Evolutionary conservation across 2,797 vertebrate genomes (phyloP).

Genomic region (Spheniscus humboldti): DNA sequence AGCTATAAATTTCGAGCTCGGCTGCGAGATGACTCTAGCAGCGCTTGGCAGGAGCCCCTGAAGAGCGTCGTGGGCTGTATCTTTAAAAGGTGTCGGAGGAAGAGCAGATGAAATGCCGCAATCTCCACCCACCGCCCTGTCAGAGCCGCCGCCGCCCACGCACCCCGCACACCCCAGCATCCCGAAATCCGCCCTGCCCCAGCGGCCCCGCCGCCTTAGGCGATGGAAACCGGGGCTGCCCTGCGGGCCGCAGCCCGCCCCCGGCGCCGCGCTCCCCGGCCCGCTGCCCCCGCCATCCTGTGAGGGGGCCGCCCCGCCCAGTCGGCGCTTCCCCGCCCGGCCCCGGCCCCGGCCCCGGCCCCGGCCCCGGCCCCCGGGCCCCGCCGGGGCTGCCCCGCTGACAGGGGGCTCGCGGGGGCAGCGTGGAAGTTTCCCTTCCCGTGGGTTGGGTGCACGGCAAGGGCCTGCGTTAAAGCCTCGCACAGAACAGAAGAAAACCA

Average conservation of each 20-base stretch:
- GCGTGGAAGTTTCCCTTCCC: not conserved
- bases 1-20: not conserved
- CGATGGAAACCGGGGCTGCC: slow-evolving; percentile 75
- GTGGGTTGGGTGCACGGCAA: not conserved
- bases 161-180: slow-evolving; percentile 64
- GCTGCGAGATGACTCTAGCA: not conserved
- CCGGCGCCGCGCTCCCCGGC: slow-evolving; percentile 24
- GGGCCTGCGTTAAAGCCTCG: not conserved
- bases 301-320: not conserved
- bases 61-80: slow-evolving; percentile 15
- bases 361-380: no score
- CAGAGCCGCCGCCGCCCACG: slow-evolving; percentile 66
- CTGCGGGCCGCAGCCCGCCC: slow-evolving; percentile 49
- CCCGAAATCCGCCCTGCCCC: slow-evolving; percentile 66
- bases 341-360: no score
- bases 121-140: slow-evolving; percentile 68
- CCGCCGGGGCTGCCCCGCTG: no score
- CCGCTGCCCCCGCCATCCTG: slow-evolving; percentile 67
- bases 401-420: not conserved
- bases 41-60: not conserved
- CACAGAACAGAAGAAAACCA: not conserved
- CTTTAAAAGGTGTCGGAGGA: slow-evolving; percentile 80
- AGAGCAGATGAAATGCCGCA: slow-evolving; percentile 65
- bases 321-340: not conserved
- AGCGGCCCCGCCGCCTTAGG: slow-evolving; percentile 39